Conservation (phyloP, 1,140 invertebrate genomes). For the Rhagoletis zephyria region DNA sequence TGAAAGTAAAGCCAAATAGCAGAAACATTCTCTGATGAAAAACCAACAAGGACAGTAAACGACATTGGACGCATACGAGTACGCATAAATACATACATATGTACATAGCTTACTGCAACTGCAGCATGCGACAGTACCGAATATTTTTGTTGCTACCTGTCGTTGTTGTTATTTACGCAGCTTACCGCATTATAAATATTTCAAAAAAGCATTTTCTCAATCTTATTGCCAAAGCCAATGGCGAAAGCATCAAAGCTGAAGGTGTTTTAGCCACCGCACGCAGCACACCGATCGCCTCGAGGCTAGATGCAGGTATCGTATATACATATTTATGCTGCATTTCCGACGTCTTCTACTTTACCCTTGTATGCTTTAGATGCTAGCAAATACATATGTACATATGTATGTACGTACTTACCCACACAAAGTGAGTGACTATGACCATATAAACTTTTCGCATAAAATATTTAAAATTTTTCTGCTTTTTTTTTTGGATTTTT, state of each 20-base stretch:
- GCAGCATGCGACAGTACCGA: background rate
- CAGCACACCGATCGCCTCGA: background rate
- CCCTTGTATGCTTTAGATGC: too few relatives aligned
- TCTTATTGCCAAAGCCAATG: constrained; percentile 43
- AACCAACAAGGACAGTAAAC: background rate
- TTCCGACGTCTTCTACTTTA: background rate
- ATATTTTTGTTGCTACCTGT: background rate
- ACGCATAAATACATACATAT: too few relatives aligned
- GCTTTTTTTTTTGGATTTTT: background rate
- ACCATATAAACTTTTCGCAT: constrained; percentile 3
- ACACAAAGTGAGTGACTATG: background rate
- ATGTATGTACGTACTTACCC: background rate
- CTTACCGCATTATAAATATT: constrained; percentile 46
- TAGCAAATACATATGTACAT: background rate
- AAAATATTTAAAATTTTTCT: constrained; percentile 14
- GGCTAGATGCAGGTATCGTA: background rate
- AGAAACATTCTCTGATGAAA: background rate
- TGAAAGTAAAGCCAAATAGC: background rate
- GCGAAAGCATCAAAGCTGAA: constrained; percentile 20
- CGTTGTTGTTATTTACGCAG: constrained; percentile 17
- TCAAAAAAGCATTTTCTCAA: constrained; percentile 2
- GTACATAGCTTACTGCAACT: background rate
- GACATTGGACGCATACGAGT: background rate
- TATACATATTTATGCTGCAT: background rate
- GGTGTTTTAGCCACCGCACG: background rate